A percentile compares a stretch with the other conserved stretches of the same genome.
Evolutionary conservation across 1,140 invertebrate species (phyloP).

Genomic region (Drosophila prosaltans): DNA sequence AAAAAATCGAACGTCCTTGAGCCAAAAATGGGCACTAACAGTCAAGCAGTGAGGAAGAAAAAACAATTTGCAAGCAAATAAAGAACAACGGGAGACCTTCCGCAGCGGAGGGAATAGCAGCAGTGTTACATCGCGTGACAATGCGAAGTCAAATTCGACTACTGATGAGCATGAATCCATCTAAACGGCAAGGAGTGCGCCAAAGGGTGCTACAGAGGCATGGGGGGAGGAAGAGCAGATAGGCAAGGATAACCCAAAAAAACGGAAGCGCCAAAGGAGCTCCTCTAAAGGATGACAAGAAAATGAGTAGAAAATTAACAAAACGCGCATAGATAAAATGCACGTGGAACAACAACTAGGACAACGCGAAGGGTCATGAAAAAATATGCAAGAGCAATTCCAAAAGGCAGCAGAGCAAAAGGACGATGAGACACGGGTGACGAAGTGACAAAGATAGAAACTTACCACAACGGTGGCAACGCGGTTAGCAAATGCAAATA

Average conservation of each 20-base stretch:
- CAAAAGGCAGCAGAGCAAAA: background rate
- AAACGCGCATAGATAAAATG: constrained; percentile 69
- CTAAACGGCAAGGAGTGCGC: constrained; percentile 36
- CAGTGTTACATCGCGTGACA: constrained; percentile 70
- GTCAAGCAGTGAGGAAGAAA: constrained; percentile 35
- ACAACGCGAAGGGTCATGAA: constrained; percentile 8
- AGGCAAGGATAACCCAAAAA: background rate
- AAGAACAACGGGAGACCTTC: constrained; percentile 24
- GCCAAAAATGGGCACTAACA: constrained; percentile 59
- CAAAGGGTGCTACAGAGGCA: no score
- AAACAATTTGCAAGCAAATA: constrained; percentile 72
- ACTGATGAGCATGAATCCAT: constrained; percentile 69
- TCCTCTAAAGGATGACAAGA: constrained; percentile 53
- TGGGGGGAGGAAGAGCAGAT: constrained; percentile 7
- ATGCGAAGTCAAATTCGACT: constrained; percentile 61
- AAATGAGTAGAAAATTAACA: constrained; percentile 80
- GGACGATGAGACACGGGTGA: background rate
- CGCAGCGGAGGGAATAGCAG: constrained; percentile 12
- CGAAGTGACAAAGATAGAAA: background rate
- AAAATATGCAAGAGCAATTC: constrained; percentile 30
- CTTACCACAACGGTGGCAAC: constrained; percentile 12
- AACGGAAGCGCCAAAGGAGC: constrained; percentile 23
- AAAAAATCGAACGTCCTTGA: constrained; percentile 77
- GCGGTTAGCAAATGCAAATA: constrained; percentile 72
- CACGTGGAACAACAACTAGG: constrained; percentile 36